phyloP scores from a whole-genome alignment of 2,888 invertebrate genomes.

The Micropterix aruncella region DNA sequence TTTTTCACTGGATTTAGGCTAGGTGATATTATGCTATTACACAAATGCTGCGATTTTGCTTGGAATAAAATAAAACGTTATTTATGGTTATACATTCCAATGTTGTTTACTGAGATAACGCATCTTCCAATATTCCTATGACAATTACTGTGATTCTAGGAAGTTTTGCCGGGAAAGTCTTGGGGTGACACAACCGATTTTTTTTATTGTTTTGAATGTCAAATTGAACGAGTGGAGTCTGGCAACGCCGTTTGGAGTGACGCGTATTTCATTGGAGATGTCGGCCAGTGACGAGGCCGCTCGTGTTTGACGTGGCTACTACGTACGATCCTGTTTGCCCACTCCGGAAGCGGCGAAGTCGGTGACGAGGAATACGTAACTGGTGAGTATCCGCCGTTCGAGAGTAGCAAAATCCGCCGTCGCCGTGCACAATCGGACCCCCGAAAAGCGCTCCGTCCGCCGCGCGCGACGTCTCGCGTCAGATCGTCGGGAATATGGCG shows the following conservation, averaged over 20 bases:
- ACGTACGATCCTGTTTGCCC: slow-evolving; percentile 87
- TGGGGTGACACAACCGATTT: slow-evolving; percentile 2
- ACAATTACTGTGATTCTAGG: background rate
- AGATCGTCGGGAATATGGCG: slow-evolving; percentile 29
- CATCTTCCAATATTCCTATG: no score
- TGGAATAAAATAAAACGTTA: no score
- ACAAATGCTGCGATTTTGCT: no score
- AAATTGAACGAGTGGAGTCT: slow-evolving; percentile 33
- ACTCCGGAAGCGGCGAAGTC: slow-evolving; percentile 87
- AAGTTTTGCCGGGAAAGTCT: background rate
- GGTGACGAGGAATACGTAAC: slow-evolving; percentile 94
- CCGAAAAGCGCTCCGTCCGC: slow-evolving; percentile 7
- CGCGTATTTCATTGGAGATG: slow-evolving; percentile 61
- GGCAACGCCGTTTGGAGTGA: slow-evolving; percentile 58
- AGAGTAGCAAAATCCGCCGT: slow-evolving; percentile 43
- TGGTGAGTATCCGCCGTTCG: slow-evolving; percentile 66
- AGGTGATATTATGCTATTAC: no score
- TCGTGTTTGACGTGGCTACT: slow-evolving; percentile 85
- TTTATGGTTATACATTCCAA: no score
- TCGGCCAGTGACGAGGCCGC: slow-evolving; percentile 74
- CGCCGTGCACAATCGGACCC: slow-evolving; percentile 21
- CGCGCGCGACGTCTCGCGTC: slow-evolving; percentile 13
- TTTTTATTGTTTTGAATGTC: slow-evolving; percentile 4
- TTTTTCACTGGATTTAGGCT: no score
- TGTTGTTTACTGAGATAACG: no score